A percentile compares a stretch with the other conserved stretches of the same genome.
Conservation (phyloP, 2,888 invertebrate species). For the Ommatoiulus sabulosus region DNA sequence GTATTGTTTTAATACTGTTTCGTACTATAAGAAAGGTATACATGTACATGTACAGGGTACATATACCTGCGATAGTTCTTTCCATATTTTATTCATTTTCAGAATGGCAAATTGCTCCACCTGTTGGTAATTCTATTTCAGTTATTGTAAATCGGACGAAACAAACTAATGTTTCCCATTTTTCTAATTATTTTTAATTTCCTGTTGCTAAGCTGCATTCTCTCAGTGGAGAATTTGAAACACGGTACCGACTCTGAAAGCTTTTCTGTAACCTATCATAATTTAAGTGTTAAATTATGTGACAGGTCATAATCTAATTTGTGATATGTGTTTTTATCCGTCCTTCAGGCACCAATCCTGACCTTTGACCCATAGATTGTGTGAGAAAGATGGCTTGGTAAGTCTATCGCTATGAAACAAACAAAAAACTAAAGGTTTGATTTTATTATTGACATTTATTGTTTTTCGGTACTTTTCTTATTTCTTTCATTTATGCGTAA, state of each 20-base stretch:
- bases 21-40: too few relatives aligned
- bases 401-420: conserved; percentile 23
- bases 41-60: too few relatives aligned
- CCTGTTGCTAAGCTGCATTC: background rate
- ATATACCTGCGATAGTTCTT: too few relatives aligned
- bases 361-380: conserved; percentile 10
- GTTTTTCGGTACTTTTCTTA: too few relatives aligned
- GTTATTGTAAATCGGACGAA: background rate
- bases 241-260: background rate
- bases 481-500: too few relatives aligned
- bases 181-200: background rate
- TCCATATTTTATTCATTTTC: too few relatives aligned
- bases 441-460: background rate
- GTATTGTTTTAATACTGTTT: too few relatives aligned
- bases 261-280: conserved; percentile 37
- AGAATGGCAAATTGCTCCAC: too few relatives aligned
- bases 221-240: background rate
- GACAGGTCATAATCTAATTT: conserved; percentile 37
- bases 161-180: background rate
- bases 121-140: background rate
- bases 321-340: conserved; percentile 48
- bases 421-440: background rate
- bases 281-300: conserved; percentile 29
- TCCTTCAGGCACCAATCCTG: conserved; percentile 37
- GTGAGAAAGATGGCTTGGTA: conserved; percentile 1